Percentiles rank a stretch among this genome's conserved stretches.
These are phyloP conservation scores for Brachyopa scutellaris DNA, from an alignment of 2,888 invertebrate genomes.

Conservation along the genomic window DNA sequence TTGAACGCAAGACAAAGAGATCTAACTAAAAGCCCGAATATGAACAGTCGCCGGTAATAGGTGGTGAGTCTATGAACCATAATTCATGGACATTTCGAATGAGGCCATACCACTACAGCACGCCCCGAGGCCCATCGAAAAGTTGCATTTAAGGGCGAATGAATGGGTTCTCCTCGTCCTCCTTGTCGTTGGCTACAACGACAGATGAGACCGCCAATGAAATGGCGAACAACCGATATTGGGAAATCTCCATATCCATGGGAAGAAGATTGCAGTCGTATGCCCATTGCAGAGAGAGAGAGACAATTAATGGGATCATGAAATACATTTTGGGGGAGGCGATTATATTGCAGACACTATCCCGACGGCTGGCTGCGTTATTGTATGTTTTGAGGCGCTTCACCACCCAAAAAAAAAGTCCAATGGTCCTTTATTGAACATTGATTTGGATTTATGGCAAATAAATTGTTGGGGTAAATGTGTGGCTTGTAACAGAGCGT, in stretches of 20 bases:
- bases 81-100: background rate
- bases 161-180: background rate
- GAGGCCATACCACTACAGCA: background rate
- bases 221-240: background rate
- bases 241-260: conserved; percentile 22
- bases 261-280: conserved; percentile 39
- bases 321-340: conserved; percentile 25
- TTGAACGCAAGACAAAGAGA: background rate
- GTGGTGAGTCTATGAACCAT: background rate
- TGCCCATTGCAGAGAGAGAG: conserved; percentile 10
- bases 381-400: too few species aligned
- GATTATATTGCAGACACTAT: too few species aligned
- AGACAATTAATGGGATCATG: conserved; percentile 61
- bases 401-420: background rate
- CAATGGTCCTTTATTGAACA: conserved; percentile 47
- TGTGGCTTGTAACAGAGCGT: background rate
- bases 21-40: background rate
- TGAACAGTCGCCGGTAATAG: background rate
- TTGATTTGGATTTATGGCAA: conserved; percentile 60
- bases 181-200: background rate
- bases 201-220: conserved; percentile 8
- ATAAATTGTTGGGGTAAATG: conserved; percentile 48
- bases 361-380: too few species aligned
- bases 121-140: background rate
- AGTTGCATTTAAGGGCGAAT: conserved; percentile 31